Base-by-base conservation (phyloP, 2,888 invertebrate genomes). In the Enoplolaimus lenunculus region DNA sequence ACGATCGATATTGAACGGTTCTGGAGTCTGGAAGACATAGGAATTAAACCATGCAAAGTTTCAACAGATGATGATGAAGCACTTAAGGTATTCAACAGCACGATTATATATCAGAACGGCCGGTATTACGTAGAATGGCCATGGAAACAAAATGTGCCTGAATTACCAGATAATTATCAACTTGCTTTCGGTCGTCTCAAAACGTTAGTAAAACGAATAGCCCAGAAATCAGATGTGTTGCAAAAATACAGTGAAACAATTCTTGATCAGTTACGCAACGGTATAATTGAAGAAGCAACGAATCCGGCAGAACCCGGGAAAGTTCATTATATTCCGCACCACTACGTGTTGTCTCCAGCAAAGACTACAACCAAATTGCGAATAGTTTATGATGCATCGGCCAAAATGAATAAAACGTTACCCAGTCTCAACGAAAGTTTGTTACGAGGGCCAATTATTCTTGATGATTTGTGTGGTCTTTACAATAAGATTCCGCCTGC, bases 361-460 rank as follows among this genome's bases (percentile, higher is more conserved):
- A 74, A 73, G n/a, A 26, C 67, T 21, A 68, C 67, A 3, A 66
- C 75, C 0, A 78, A 77, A 67, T 57, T 77, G 3, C 59, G 75
- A n/a, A 70, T 74, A 29, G 76, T 77, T 7, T 77, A 71, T 67
- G 76, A 77, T 71, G 77, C 72, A 7, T 73, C 73, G 1, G 71
- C 70, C 1, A 70, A 68, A 70, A 29, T 33, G 26, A 72, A 69
- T 66, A n/a, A 7, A 1, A 64, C 69, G 65, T 68, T 57, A 1
- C 21, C 62, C 1, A 69, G 71, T 21, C 67, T 74, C 30, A 75
- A 75, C 71, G 73, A 75, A 57, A 72, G 73, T 62, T 35, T 74
- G 1, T 72, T 72, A 62, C 59, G 71, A 13, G 74, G 74, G 21
- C 74, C 73, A 7, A 67, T 60, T 26, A 64, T 74, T 13, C 64